These are phyloP conservation scores for Drosophila truncata DNA, from an alignment of 1,140 invertebrate genomes.

Conservation along the genomic window DNA sequence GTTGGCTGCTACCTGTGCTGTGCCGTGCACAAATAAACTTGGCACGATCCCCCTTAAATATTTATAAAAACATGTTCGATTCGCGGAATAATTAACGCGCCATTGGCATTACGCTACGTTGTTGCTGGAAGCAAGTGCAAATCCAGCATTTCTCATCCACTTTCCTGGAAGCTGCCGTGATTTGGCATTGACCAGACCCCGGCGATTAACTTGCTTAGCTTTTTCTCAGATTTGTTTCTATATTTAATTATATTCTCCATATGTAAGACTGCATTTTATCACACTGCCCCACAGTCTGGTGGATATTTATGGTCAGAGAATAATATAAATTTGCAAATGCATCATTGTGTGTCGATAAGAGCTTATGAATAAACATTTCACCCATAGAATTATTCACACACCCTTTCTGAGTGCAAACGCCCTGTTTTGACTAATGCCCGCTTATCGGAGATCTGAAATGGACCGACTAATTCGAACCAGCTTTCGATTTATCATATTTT, in stretches of 20 bases:
- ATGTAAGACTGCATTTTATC: conserved; percentile 25
- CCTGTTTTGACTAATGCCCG: conserved; percentile 23
- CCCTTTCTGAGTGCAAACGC: background rate
- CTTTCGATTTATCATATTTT: conserved; percentile 39
- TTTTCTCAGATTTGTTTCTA: background rate
- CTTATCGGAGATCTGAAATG: conserved; percentile 32
- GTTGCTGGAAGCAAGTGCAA: conserved; percentile 61
- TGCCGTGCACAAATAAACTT: conserved; percentile 32
- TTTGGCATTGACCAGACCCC: conserved; percentile 24
- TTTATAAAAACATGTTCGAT: conserved; percentile 57
- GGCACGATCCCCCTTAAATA: conserved; percentile 53
- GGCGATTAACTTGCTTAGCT: conserved; percentile 26
- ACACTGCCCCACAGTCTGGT: conserved; percentile 14
- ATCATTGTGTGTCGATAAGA: background rate
- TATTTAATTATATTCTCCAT: conserved; percentile 18
- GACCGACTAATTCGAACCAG: conserved; percentile 36
- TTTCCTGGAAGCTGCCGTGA: conserved; percentile 65
- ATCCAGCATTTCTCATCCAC: conserved; percentile 61
- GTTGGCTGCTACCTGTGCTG: conserved; percentile 44
- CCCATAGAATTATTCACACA: background rate
- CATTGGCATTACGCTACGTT: conserved; percentile 55
- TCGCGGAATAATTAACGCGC: conserved; percentile 66
- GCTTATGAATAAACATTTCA: conserved; percentile 15
- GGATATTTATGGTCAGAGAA: conserved; percentile 8
- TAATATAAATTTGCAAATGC: conserved; percentile 2